These are phyloP conservation scores for Pantherophis vulpinus DNA, from an alignment of 2,797 vertebrate species.

Conservation along the genomic window DNA sequence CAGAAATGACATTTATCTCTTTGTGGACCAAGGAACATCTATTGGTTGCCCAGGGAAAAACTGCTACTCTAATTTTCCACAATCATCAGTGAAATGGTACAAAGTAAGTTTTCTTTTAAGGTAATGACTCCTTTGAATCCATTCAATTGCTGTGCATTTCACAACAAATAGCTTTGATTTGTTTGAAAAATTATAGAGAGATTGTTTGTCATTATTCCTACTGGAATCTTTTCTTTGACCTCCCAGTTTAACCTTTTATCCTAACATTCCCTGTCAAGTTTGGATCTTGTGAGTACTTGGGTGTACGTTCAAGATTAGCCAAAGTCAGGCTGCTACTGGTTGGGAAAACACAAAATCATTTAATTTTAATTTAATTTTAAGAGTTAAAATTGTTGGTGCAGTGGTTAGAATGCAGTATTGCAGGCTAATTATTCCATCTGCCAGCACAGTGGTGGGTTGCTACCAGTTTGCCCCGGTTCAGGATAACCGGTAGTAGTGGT, in stretches of 20 bases:
- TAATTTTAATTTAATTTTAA: not conserved
- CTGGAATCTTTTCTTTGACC: not conserved
- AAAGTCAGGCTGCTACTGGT: not conserved
- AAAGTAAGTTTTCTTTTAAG: slow-evolving; percentile 56
- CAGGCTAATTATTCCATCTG: too few relatives aligned
- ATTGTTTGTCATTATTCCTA: not conserved
- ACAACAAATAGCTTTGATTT: not conserved
- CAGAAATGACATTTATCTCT: slow-evolving; percentile 37
- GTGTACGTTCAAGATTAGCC: not conserved
- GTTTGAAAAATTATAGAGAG: not conserved
- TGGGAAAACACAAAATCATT: not conserved
- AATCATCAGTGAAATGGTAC: slow-evolving; percentile 72
- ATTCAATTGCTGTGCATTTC: not conserved
- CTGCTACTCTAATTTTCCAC: slow-evolving; percentile 52
- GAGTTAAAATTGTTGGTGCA: not conserved
- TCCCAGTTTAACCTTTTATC: not conserved
- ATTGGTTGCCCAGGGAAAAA: slow-evolving; percentile 71
- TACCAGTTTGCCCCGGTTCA: too few relatives aligned
- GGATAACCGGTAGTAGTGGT: too few relatives aligned
- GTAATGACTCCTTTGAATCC: not conserved
- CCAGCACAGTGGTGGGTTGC: too few relatives aligned
- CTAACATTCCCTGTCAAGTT: not conserved
- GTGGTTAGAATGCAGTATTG: not conserved
- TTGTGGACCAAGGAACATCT: slow-evolving; percentile 42
- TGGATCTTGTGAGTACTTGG: not conserved